phyloP scores from a whole-genome alignment of 2,113 vertebrate genomes.

The Pelobates fuscus region DNA sequence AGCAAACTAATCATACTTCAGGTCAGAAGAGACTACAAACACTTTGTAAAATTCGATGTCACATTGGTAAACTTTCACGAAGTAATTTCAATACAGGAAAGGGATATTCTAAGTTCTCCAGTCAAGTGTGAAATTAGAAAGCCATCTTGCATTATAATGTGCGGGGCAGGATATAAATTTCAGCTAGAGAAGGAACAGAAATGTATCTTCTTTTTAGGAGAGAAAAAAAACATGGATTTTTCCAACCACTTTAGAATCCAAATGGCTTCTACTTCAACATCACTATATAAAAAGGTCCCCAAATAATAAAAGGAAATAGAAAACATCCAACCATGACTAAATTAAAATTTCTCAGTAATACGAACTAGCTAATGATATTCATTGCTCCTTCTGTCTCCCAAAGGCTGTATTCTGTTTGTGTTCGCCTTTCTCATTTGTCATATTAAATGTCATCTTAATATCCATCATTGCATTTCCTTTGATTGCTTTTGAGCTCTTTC shows the following conservation, averaged over 20 bases:
- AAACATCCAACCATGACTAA: slow-evolving; percentile 64
- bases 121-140: slow-evolving; percentile 69
- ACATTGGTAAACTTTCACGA: slow-evolving; percentile 58
- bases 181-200: slow-evolving; percentile 53
- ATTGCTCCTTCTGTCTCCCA: slow-evolving; percentile 30
- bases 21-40: slow-evolving; percentile 5
- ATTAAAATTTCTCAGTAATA: slow-evolving; percentile 54
- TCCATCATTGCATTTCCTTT: slow-evolving; percentile 9
- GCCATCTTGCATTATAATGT: slow-evolving; percentile 55
- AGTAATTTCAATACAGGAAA: slow-evolving; percentile 57
- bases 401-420: slow-evolving; percentile 18
- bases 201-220: slow-evolving; percentile 55
- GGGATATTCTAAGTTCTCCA: slow-evolving; percentile 63
- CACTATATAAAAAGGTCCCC: slow-evolving; percentile 42
- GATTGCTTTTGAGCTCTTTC: slow-evolving; percentile 29
- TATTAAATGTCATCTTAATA: slow-evolving; percentile 44
- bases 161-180: slow-evolving; percentile 56
- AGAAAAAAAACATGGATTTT: slow-evolving; percentile 60
- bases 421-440: slow-evolving; percentile 37
- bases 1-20: slow-evolving; percentile 30
- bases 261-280: slow-evolving; percentile 48
- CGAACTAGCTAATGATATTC: slow-evolving; percentile 54
- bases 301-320: slow-evolving; percentile 56
- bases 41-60: slow-evolving; percentile 11
- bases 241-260: slow-evolving; percentile 55